Evolutionary conservation across 2,113 vertebrate species (phyloP), one percentile per base, ranked within the genome.

Genomic region (Sitta europaea): DNA sequence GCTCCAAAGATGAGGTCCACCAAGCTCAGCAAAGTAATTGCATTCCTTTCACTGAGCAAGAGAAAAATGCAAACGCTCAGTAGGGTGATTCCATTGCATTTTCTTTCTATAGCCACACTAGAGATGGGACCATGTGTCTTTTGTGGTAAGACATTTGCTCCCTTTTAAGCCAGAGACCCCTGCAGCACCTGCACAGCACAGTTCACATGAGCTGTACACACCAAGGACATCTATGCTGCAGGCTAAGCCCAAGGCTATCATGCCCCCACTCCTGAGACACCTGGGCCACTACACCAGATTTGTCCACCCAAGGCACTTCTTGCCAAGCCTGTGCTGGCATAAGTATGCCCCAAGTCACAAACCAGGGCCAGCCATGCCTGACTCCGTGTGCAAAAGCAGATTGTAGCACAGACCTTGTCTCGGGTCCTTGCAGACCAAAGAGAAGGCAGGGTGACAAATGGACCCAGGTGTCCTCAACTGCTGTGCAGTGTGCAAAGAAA

Each of bases 181-280:
- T 76, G 40, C 27, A 84, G 36, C 50, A 31, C 14, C 20, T 62
- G 12, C 25, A 36, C 13, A 38, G 13, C 18, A 7, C 6, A 38
- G 28, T 31, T 47, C 11, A 47, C 0, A 0, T 3, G 20, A 47
- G 4, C 3, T 22, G 12, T 54, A 24, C 14, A 31, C 29, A 62
- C 6, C 23, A 31, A 29, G 23, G 10, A 28, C 10, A 17, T 3
- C 70, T 33, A 8, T 1, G 0, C 35, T 27, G 27, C 35, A 58
- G 35, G 63, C 31, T 57, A 51, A 92, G 33, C 2, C 6, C 14
- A 19, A 47, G 55, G 15, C 23, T 66, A 28, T 9, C 29, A 54
- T 62, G 11, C 7, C 12, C 13, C 17, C 1, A 12, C 35, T 50
- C 27, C 45, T 57, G 27, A 53, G 12, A 40, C 19, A 51, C 29